A percentile compares a stretch with the other conserved stretches of the same genome.
Conservation (phyloP, 2,797 vertebrate species). For the Microtus obscurus region DNA sequence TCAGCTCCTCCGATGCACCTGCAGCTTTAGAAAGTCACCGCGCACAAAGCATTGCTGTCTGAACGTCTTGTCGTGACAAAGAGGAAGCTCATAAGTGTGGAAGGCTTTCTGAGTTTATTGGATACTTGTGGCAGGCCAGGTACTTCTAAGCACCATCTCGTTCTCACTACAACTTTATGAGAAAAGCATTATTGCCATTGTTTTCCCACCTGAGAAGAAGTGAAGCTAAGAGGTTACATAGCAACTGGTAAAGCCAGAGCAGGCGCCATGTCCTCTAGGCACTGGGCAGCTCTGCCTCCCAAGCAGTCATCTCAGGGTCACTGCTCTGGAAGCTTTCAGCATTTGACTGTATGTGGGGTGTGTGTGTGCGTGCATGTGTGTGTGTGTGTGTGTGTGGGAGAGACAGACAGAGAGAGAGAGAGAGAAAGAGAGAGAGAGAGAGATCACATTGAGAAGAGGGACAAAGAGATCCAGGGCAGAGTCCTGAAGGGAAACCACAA, state of each 20-base stretch:
- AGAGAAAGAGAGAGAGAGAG: no score
- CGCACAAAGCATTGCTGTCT: neutral
- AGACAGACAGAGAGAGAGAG: no score
- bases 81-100: slow-evolving; percentile 12
- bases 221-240: neutral
- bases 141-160: neutral
- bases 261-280: neutral
- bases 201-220: neutral
- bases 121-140: neutral
- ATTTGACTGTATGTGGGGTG: neutral
- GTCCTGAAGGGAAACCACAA: neutral
- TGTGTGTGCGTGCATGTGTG: neutral
- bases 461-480: neutral
- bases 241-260: neutral
- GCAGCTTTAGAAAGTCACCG: neutral
- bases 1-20: neutral
- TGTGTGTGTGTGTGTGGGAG: no score
- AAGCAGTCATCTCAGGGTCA: neutral
- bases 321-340: neutral
- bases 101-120: slow-evolving; percentile 8
- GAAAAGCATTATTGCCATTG: neutral
- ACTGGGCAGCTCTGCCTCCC: neutral
- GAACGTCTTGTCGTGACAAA: slow-evolving; percentile 3
- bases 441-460: neutral
- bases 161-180: neutral